Conservation (phyloP, 2,888 invertebrate genomes). For the Meliscaeva auricollis region DNA sequence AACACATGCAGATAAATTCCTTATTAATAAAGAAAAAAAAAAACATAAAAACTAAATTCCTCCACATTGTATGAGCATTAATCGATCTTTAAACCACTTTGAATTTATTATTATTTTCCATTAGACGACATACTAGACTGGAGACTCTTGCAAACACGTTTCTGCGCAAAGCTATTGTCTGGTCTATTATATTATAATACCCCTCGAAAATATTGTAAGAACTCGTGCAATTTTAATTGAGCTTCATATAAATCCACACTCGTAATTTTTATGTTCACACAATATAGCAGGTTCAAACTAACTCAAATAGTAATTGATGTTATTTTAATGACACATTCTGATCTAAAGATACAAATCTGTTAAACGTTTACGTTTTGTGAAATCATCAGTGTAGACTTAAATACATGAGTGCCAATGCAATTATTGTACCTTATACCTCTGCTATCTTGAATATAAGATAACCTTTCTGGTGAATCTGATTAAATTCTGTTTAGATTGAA, state of each 20-base stretch:
- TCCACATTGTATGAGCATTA: not conserved
- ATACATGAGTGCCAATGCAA: not conserved
- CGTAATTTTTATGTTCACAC: too few relatives aligned
- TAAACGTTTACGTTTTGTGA: not conserved
- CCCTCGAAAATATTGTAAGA: not conserved
- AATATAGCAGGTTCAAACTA: not conserved
- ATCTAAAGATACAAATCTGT: not conserved
- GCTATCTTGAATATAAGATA: not conserved
- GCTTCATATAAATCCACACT: not conserved
- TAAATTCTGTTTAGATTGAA: not conserved
- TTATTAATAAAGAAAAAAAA: too few relatives aligned
- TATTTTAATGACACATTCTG: not conserved
- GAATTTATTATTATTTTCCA: not conserved
- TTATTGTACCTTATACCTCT: too few relatives aligned
- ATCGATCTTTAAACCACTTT: not conserved
- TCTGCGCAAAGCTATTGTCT: not conserved
- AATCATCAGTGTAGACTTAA: not conserved
- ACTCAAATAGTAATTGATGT: not conserved
- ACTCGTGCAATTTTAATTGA: constrained; percentile 3
- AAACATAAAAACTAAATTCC: not conserved
- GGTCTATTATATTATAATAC: too few relatives aligned
- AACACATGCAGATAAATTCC: too few relatives aligned
- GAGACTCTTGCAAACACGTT: too few relatives aligned
- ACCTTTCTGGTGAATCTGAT: not conserved
- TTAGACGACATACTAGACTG: too few relatives aligned